Percentiles rank a stretch among this genome's conserved stretches.
Conservation (phyloP, 53 echinoderm and acorn worm genomes). For the Crossaster papposus region DNA sequence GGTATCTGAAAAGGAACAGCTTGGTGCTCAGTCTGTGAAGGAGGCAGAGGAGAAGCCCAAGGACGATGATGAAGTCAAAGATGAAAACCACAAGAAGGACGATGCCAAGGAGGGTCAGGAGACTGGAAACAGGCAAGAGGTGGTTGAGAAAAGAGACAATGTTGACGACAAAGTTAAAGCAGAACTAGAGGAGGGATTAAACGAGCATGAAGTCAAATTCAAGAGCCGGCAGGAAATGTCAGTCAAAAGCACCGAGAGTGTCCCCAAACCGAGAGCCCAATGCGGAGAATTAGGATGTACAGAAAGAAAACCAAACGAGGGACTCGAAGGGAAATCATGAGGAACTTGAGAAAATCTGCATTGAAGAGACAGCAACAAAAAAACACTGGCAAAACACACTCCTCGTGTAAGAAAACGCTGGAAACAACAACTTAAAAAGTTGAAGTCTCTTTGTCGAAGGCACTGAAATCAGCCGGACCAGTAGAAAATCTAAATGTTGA, state of each 20-base stretch:
- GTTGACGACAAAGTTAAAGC: not conserved
- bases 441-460: not conserved
- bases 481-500: not conserved
- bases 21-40: not conserved
- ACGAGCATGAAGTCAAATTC: conserved; percentile 29
- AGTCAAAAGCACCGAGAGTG: not conserved
- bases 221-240: conserved; percentile 56
- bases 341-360: not conserved
- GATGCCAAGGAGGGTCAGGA: not conserved
- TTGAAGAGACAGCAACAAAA: not conserved
- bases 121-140: conserved; percentile 5
- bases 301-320: not conserved
- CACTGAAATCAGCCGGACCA: not conserved
- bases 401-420: not conserved
- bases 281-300: not conserved
- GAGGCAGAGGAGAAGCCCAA: conserved; percentile 8
- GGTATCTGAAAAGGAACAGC: not conserved
- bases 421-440: not conserved
- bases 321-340: not conserved
- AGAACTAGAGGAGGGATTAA: not conserved
- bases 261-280: not conserved
- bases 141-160: not conserved
- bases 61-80: not conserved
- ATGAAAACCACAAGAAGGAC: not conserved
- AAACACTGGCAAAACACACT: not conserved